Evolutionary conservation across 2,113 vertebrate genomes (phyloP).

Genomic region (Mormyrus iriodes): DNA sequence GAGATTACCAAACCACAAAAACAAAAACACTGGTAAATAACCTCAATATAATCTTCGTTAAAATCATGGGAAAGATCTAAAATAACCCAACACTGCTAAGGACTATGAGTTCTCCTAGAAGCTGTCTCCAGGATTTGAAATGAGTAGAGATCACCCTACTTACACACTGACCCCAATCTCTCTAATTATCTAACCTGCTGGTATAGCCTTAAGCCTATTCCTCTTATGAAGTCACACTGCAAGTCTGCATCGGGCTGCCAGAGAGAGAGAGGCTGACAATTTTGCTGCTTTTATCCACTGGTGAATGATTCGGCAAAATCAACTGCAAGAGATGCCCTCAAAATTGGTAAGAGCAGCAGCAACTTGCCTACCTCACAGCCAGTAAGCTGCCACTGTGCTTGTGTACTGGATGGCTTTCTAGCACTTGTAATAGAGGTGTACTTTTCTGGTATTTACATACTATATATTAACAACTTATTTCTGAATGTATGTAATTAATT

Average conservation of each 20-base stretch:
- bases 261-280: background rate
- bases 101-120: background rate
- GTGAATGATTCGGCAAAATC: slow-evolving; percentile 34
- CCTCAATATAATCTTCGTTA: background rate
- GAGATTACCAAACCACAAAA: background rate
- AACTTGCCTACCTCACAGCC: background rate
- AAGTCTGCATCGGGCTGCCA: background rate
- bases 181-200: slow-evolving; percentile 45
- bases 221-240: slow-evolving; percentile 29
- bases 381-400: background rate
- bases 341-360: slow-evolving; percentile 48
- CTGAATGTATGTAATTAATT: background rate
- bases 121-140: slow-evolving; percentile 19
- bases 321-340: slow-evolving; percentile 28
- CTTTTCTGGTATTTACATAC: background rate
- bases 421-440: background rate
- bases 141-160: slow-evolving; percentile 41
- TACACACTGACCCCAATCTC: slow-evolving; percentile 57
- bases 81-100: background rate
- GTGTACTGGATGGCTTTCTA: background rate
- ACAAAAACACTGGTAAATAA: background rate
- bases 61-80: background rate
- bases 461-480: background rate
- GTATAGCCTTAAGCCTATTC: slow-evolving; percentile 34
- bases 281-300: background rate